phyloP scores from a whole-genome alignment of 2,888 invertebrate species.

The Heteromyza rotundicornis region DNA sequence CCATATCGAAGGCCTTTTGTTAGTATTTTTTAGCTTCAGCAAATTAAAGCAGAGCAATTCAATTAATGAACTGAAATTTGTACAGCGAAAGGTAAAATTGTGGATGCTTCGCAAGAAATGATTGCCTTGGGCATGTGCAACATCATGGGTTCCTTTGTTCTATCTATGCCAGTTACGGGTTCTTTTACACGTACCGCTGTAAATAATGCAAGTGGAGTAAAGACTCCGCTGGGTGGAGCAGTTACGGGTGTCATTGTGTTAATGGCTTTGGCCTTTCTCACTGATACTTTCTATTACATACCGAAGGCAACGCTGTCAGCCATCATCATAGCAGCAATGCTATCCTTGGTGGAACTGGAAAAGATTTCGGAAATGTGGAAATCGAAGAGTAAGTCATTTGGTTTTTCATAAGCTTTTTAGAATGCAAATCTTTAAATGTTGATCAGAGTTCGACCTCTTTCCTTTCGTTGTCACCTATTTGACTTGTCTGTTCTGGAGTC shows the following conservation, averaged over 20 bases:
- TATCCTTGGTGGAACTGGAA: conserved; percentile 77
- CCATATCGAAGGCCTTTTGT: conserved; percentile 82
- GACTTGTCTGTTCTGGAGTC: conserved; percentile 80
- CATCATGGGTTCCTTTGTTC: conserved; percentile 79
- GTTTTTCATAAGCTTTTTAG: not conserved
- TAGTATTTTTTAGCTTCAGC: no score
- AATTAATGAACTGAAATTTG: conserved; percentile 17
- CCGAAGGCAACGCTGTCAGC: conserved; percentile 86
- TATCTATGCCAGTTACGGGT: conserved; percentile 87
- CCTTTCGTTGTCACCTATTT: conserved; percentile 83
- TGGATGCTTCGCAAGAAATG: conserved; percentile 92
- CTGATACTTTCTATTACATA: conserved; percentile 84
- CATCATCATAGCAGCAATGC: conserved; percentile 89
- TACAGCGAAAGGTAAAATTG: conserved; percentile 74
- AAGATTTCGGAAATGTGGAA: conserved; percentile 76
- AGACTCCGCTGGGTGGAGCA: conserved; percentile 81
- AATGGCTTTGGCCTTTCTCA: conserved; percentile 78
- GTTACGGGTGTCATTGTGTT: conserved; percentile 80
- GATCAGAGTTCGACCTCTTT: conserved; percentile 82
- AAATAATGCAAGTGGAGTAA: conserved; percentile 89
- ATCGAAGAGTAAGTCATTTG: conserved; percentile 77
- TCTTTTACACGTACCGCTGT: conserved; percentile 89
- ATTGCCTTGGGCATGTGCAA: conserved; percentile 85
- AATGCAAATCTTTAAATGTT: no score
- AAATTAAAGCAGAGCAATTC: not conserved